These are phyloP conservation scores for Pseudoatta argentina DNA, from an alignment of 1,140 invertebrate genomes.

Conservation along the genomic window DNA sequence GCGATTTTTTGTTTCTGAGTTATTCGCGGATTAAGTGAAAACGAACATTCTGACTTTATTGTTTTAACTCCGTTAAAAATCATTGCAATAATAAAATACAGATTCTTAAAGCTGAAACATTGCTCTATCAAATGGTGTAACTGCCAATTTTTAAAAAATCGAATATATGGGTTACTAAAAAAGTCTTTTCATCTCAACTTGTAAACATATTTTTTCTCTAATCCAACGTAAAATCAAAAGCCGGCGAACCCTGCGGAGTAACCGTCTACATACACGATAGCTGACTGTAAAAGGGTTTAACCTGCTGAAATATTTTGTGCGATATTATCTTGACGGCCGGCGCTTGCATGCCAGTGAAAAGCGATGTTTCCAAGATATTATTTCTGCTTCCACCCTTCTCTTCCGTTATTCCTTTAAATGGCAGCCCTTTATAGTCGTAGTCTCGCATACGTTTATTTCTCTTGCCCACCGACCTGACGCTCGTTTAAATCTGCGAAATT, in stretches of 20 bases:
- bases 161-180: too few relatives aligned
- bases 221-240: conserved; percentile 23
- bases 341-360: background rate
- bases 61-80: too few relatives aligned
- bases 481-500: conserved; percentile 43
- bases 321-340: conserved; percentile 33
- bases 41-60: too few relatives aligned
- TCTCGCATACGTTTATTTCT: background rate
- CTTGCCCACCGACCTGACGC: background rate
- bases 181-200: too few relatives aligned
- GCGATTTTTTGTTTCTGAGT: too few relatives aligned
- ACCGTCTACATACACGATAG: background rate
- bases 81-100: too few relatives aligned
- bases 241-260: background rate
- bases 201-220: too few relatives aligned
- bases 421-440: background rate
- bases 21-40: too few relatives aligned
- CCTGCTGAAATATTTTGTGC: conserved; percentile 30
- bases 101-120: too few relatives aligned
- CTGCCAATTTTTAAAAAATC: too few relatives aligned
- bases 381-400: background rate
- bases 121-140: too few relatives aligned
- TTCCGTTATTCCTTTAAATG: conserved; percentile 33
- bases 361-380: conserved; percentile 46
- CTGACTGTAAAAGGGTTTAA: conserved; percentile 9